A percentile compares a stretch with the other conserved stretches of the same genome.
Conservation (phyloP, 1,140 invertebrate genomes). For the Atta texana region DNA sequence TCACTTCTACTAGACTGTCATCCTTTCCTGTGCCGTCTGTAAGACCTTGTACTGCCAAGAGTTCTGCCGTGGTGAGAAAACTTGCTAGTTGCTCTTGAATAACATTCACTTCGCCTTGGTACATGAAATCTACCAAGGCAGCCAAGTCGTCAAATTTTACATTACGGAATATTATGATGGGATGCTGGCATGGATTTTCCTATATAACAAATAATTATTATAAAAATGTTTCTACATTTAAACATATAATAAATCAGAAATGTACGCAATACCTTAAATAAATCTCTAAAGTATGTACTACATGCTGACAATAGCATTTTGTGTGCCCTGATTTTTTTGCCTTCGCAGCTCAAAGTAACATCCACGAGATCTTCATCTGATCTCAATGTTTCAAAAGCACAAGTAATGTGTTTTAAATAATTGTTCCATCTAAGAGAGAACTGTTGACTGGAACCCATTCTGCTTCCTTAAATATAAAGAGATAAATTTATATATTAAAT, state of each 20-base stretch:
- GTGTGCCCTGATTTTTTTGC: conserved; percentile 93
- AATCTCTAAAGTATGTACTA: conserved; percentile 93
- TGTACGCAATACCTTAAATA: conserved; percentile 88
- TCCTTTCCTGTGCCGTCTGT: conserved; percentile 86
- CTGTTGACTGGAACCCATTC: conserved; percentile 88
- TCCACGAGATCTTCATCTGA: conserved; percentile 94
- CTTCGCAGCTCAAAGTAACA: conserved; percentile 94
- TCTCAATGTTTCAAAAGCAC: conserved; percentile 92
- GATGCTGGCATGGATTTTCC: conserved; percentile 94
- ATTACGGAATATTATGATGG: conserved; percentile 94
- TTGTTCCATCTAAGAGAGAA: conserved; percentile 93
- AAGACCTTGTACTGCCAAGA: conserved; percentile 89
- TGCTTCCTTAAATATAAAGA: conserved; percentile 74
- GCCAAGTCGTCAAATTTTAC: conserved; percentile 93
- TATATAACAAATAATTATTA: conserved; percentile 72
- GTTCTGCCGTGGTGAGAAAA: conserved; percentile 89
- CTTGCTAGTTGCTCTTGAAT: conserved; percentile 88
- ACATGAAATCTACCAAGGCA: conserved; percentile 94
- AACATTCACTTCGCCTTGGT: conserved; percentile 90
- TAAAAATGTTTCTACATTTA: neutral
- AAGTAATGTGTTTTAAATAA: conserved; percentile 91
- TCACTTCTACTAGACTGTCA: conserved; percentile 83
- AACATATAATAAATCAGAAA: neutral
- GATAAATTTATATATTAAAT: neutral
- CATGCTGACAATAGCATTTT: conserved; percentile 95